Base-by-base conservation (phyloP, 2,888 invertebrate genomes). In the Xestoiulus laeticollis region DNA sequence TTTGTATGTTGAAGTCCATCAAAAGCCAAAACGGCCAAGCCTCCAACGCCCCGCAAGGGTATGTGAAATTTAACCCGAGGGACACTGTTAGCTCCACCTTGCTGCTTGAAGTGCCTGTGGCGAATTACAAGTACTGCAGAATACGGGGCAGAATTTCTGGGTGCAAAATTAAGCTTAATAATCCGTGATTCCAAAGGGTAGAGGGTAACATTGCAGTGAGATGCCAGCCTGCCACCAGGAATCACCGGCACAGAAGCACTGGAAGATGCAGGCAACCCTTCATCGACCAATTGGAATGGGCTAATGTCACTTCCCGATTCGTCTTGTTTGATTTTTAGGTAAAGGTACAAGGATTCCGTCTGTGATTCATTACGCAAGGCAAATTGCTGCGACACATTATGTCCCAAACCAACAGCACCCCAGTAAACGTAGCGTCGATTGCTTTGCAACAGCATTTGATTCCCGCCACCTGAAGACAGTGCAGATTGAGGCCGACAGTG, bases 351-450 rank as follows among this genome's bases (percentile, higher is more conserved):
- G 22, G 44, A n/a, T n/a, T 85, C 43, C 3, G 85, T 44, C 2
- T 22, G 43, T 0, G 85, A 85, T 16, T 38, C 85, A 6, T 85
- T 85, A 19, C 85, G 85, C 12, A 85, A 43, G 44, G 26, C 22
- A 3, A 85, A 43, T 26, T 44, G 38, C 26, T 38, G 38, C 26
- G 14, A 22, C 38, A 16, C 38, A 14, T n/a, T 22, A 12, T n/a
- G 43, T 19, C 85, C 85, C 43, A 85, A 85, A 16, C 26, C 26
- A 1, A 44, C 85, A 0, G 85, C n/a, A 14, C 85, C 85, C 38
- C 44, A 85, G 26, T 85, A 85, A 43, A 85, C 26, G 26, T 38
- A 85, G 26, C 85, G 38, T 14, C 38, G 85, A 85, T 85, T 85
- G 44, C 85, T 85, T 38, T 85, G 10, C 38, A 85, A 43, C 10